Conservation (phyloP, 2,888 invertebrate species). For the Ferdinandea cuprea region DNA sequence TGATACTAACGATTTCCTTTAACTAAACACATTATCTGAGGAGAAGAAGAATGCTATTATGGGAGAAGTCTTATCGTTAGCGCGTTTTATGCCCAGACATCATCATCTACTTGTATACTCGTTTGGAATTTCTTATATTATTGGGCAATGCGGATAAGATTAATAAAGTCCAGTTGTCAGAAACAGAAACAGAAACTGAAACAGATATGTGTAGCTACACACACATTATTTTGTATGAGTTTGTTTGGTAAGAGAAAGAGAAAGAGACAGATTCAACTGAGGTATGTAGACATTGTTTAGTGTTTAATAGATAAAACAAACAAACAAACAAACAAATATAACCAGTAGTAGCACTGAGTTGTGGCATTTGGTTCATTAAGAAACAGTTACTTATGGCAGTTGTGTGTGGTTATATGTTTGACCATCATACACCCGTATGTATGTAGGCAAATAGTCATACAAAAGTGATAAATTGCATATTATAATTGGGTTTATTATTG, state of each 20-base stretch:
- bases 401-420: no score
- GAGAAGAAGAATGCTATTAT: constrained; percentile 17
- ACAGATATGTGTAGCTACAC: no score
- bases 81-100: constrained; percentile 49
- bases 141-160: constrained; percentile 70
- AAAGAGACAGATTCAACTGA: constrained; percentile 18
- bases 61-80: constrained; percentile 59
- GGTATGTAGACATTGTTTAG: constrained; percentile 1
- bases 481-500: constrained; percentile 47
- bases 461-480: constrained; percentile 38
- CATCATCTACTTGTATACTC: constrained; percentile 16
- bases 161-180: constrained; percentile 58
- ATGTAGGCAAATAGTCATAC: no score
- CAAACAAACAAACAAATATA: no score
- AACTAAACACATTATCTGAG: constrained; percentile 30
- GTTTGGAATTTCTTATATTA: constrained; percentile 48
- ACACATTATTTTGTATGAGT: not conserved
- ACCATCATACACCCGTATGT: no score
- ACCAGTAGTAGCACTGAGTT: constrained; percentile 25
- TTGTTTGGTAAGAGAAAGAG: constrained; percentile 44
- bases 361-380: constrained; percentile 37
- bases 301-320: constrained; percentile 14
- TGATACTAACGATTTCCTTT: constrained; percentile 18
- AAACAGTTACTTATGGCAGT: constrained; percentile 12
- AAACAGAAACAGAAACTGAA: no score